Evolutionary conservation across 2,113 vertebrate species (phyloP).

Genomic region (Oceanites oceanicus): DNA sequence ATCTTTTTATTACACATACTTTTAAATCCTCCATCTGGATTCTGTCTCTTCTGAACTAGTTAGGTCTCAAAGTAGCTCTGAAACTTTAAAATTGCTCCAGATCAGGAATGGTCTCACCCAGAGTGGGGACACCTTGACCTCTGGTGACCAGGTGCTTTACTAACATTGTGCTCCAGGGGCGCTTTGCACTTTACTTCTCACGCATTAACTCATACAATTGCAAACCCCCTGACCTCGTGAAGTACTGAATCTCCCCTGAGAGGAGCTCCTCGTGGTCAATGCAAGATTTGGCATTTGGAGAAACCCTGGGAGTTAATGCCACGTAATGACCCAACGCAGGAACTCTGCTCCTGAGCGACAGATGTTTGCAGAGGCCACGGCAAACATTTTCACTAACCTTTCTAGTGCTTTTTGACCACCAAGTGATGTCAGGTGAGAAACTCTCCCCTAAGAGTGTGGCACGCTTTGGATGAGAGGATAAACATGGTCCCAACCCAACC

Average conservation of each 20-base stretch:
- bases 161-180: too few species aligned
- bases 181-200: neutral
- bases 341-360: neutral
- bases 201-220: fast-evolving
- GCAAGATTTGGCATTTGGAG: neutral
- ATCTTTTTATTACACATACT: neutral
- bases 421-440: neutral
- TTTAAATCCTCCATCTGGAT: neutral
- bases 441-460: neutral
- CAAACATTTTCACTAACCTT: neutral
- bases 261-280: neutral
- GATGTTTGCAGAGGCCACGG: neutral
- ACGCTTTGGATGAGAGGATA: neutral
- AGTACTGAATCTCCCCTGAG: neutral
- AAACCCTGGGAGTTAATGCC: neutral
- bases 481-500: neutral
- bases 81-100: neutral
- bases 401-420: neutral
- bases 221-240: neutral
- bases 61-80: neutral
- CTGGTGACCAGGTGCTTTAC: neutral
- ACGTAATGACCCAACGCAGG: fast-evolving
- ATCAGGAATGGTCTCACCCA: neutral
- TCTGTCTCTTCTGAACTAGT: neutral
- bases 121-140: neutral